Percentiles rank a stretch among this genome's conserved stretches.
phyloP scores from a whole-genome alignment of 2,113 vertebrate species.

The Leuciscus idus region DNA sequence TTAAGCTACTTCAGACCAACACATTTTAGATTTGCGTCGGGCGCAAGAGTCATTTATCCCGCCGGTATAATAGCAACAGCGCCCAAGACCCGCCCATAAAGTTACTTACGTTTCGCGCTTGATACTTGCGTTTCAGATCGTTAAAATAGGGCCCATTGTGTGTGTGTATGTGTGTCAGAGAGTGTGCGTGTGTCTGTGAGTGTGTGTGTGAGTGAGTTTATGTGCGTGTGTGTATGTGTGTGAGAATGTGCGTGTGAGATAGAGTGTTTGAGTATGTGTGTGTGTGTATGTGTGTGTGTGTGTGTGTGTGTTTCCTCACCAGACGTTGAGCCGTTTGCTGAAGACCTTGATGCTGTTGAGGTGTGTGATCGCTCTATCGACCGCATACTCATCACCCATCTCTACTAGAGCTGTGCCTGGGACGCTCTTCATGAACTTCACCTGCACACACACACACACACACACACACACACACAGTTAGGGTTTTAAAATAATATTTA shows the following conservation, averaged over 20 bases:
- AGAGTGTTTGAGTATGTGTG: background rate
- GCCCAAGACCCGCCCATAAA: no score
- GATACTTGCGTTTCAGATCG: no score
- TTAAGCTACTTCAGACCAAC: no score
- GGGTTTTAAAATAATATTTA: no score
- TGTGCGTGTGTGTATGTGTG: background rate
- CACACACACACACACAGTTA: background rate
- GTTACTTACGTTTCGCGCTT: no score
- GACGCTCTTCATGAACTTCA: slow-evolving; percentile 99
- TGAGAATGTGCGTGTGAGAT: accelerated
- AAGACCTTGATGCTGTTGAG: slow-evolving; percentile 97
- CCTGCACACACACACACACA: slow-evolving; percentile 70
- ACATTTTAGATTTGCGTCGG: no score
- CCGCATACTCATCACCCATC: slow-evolving; percentile 97
- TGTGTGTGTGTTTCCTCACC: slow-evolving; percentile 74
- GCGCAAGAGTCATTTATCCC: no score
- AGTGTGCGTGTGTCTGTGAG: background rate
- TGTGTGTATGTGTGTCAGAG: no score
- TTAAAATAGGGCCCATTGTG: no score
- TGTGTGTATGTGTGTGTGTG: background rate
- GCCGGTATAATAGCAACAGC: no score
- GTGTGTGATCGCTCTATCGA: slow-evolving; percentile 95
- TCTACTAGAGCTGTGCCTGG: slow-evolving; percentile 94
- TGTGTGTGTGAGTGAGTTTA: background rate
- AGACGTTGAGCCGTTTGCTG: slow-evolving; percentile 95